Evolutionary conservation across 2,113 vertebrate genomes (phyloP).

Genomic region (Tychaedon coryphoeus): DNA sequence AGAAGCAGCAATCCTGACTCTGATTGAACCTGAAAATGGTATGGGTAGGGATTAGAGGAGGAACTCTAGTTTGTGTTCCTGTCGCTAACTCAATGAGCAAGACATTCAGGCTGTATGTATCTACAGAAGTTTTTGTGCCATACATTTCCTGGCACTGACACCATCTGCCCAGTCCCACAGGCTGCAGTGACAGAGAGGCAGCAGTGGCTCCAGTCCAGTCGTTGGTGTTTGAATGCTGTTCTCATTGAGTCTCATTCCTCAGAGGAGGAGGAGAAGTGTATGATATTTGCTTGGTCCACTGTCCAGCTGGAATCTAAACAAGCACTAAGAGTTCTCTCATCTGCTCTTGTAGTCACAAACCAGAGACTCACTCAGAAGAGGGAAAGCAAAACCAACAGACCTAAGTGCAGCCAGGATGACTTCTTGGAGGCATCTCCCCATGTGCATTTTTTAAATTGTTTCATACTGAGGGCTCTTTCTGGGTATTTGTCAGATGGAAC

Average conservation of each 20-base stretch:
- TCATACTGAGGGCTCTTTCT: background rate
- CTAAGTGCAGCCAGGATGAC: background rate
- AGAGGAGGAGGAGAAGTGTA: background rate
- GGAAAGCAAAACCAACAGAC: background rate
- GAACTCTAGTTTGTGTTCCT: background rate
- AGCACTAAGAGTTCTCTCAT: background rate
- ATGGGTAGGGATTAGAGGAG: background rate
- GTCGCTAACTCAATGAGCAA: background rate
- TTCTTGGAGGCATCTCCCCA: background rate
- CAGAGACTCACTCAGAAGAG: background rate
- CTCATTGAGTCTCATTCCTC: background rate
- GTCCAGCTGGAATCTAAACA: background rate
- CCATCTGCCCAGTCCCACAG: background rate
- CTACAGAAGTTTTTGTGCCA: background rate
- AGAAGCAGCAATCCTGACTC: background rate
- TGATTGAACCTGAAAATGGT: background rate
- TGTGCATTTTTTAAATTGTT: background rate
- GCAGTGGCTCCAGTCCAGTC: background rate
- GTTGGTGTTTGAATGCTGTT: background rate
- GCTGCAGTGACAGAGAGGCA: background rate
- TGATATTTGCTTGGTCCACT: background rate
- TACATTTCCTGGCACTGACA: background rate
- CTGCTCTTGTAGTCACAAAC: background rate
- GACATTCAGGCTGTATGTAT: background rate
- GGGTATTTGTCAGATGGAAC: background rate